A percentile compares a stretch with the other conserved stretches of the same genome.
These are phyloP conservation scores for Brotula barbata DNA, from an alignment of 2,797 vertebrate genomes.

Conservation along the genomic window DNA sequence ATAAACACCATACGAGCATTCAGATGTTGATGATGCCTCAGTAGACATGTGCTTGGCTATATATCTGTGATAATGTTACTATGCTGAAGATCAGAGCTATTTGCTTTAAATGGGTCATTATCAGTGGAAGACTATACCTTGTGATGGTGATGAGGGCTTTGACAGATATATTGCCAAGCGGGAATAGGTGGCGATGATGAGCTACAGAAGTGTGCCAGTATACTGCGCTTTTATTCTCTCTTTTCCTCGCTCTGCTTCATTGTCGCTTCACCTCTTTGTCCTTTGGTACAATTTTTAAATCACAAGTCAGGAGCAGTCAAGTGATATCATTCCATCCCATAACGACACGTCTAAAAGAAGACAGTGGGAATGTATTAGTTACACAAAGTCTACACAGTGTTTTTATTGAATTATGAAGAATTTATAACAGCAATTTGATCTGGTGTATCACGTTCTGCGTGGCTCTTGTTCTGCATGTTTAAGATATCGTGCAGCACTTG, in stretches of 20 bases:
- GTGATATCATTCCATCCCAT: slow-evolving; percentile 62
- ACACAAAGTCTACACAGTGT: slow-evolving; percentile 61
- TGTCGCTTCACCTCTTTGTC: slow-evolving; percentile 75
- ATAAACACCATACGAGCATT: slow-evolving; percentile 66
- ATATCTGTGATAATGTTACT: slow-evolving; percentile 74
- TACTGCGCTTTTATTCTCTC: slow-evolving; percentile 62
- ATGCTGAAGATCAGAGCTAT: slow-evolving; percentile 76
- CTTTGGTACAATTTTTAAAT: slow-evolving; percentile 76
- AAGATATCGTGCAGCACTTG: slow-evolving; percentile 70
- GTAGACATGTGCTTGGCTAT: slow-evolving; percentile 62
- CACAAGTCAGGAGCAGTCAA: slow-evolving; percentile 76
- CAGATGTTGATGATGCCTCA: slow-evolving; percentile 73
- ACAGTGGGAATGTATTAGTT: slow-evolving; percentile 56
- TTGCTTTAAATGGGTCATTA: slow-evolving; percentile 82
- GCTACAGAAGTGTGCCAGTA: slow-evolving; percentile 64
- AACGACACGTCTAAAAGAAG: slow-evolving; percentile 50
- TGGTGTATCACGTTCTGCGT: slow-evolving; percentile 67
- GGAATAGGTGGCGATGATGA: slow-evolving; percentile 71
- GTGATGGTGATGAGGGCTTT: slow-evolving; percentile 76
- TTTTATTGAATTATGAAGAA: slow-evolving; percentile 75
- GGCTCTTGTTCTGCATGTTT: slow-evolving; percentile 73
- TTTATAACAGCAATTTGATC: slow-evolving; percentile 75
- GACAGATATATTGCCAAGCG: slow-evolving; percentile 76
- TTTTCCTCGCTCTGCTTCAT: slow-evolving; percentile 69
- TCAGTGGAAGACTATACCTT: slow-evolving; percentile 73